Conservation (phyloP, 2,888 invertebrate species). For the Ephialtes manifestator region DNA sequence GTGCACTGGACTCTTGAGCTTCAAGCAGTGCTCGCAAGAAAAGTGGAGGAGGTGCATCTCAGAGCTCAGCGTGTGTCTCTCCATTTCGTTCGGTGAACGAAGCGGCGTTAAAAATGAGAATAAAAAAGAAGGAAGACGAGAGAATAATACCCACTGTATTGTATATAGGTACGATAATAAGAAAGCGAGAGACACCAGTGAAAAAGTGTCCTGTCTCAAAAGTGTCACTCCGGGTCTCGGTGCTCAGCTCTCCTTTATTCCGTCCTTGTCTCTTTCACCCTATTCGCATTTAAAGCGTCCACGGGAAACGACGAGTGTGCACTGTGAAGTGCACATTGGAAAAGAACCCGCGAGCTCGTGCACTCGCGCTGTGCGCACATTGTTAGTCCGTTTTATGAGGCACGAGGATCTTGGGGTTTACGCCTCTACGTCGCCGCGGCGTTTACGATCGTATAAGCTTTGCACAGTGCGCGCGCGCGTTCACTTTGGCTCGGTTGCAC, state of each 20-base stretch:
- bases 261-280: conserved; percentile 47
- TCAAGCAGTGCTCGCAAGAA: conserved; percentile 32
- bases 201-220: conserved; percentile 51
- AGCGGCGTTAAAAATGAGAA: conserved; percentile 30
- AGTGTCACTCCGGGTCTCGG: conserved; percentile 25
- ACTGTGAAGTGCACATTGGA: conserved; percentile 50
- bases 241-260: conserved; percentile 35
- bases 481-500: conserved; percentile 25
- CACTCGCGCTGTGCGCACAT: conserved; percentile 73
- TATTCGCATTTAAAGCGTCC: conserved; percentile 44
- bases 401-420: conserved; percentile 71
- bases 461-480: conserved; percentile 50
- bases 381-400: conserved; percentile 77
- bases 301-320: conserved; percentile 1
- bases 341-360: conserved; percentile 64
- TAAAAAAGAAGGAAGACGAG: conserved; percentile 27
- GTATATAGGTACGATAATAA: conserved; percentile 34
- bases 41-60: conserved; percentile 35
- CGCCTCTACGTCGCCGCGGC: conserved; percentile 70
- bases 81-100: conserved; percentile 17
- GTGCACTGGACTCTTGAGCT: conserved; percentile 57
- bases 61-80: conserved; percentile 40
- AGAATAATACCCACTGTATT: conserved; percentile 40
- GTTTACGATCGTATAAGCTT: conserved; percentile 78
- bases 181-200: conserved; percentile 40